Evolutionary conservation across 2,113 vertebrate genomes (phyloP), one percentile per base, ranked within the genome.

Genomic region (Sinocyclocheilus grahami): DNA sequence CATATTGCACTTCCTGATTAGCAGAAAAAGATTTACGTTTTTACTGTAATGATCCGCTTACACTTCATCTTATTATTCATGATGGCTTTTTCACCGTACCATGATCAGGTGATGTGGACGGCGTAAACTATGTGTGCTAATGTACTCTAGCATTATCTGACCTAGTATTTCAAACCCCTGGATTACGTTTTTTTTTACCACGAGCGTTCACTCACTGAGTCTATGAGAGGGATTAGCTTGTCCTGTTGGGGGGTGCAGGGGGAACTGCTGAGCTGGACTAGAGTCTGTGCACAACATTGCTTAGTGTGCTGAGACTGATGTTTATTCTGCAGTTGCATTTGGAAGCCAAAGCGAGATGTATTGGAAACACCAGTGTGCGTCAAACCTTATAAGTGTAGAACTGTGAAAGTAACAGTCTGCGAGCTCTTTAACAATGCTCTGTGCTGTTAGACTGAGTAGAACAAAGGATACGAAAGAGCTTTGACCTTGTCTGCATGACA

Each of bases 201-300:
- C 67, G 89, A 30, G 75, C 42, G 20, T 65, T 81, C 9, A 69
- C 39, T 37, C 18, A 39, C 18, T 22, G 33, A 74, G 37, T 86
- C 74, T 86, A 48, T 89, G 77, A 89, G 27, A 76, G 51, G 85
- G 86, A 92, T 91, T 90, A 91, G 78, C 86, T 69, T 62, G 69
- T 85, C 39, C 65, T 75, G 77, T 60, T 76, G 48, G 87, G n/a
- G 65, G 79, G 42, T 33, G 30, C 30, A 11, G 42, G 42, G 69
- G 58, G 39, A 76, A 82, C 85, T 89, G 76, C 82, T 82, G 53
- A 85, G 74, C 71, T 71, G 55, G 88, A 78, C 63, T 81, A 11
- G 51, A 65, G 13, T 84, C n/a, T 82, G 20, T 39, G 67, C 48
- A 33, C 63, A 65, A 65, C 84, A 78, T 37, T 67, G 77, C 42